These are phyloP conservation scores for Hyperoplus lanceolatus DNA, from an alignment of 2,797 vertebrate genomes.

Conservation along the genomic window DNA sequence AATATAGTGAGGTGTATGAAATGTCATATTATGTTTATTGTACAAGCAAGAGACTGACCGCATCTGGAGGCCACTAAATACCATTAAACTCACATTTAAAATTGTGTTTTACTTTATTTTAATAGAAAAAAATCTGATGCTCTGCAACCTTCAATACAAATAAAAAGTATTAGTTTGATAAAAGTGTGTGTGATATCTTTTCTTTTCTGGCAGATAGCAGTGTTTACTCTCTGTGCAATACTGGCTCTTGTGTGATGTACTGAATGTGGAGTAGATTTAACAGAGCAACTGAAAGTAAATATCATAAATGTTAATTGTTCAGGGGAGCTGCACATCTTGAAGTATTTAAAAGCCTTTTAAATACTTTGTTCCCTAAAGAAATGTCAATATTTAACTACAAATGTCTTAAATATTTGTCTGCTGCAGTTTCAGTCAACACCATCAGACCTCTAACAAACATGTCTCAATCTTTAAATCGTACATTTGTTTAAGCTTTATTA, in stretches of 20 bases:
- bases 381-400: no score
- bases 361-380: not conserved
- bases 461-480: no score
- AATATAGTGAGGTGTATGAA: slow-evolving; percentile 11
- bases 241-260: not conserved
- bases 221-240: slow-evolving; percentile 32
- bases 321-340: not conserved
- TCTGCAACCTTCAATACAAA: slow-evolving; percentile 75
- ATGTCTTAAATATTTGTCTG: not conserved
- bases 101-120: slow-evolving; percentile 57
- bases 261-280: not conserved
- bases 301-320: not conserved
- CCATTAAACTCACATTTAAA: slow-evolving; percentile 51
- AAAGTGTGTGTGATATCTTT: slow-evolving; percentile 31
- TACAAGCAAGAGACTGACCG: slow-evolving; percentile 22
- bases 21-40: slow-evolving; percentile 34
- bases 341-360: not conserved
- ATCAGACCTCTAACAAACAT: not conserved
- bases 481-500: no score
- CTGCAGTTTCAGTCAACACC: not conserved
- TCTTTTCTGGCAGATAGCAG: slow-evolving; percentile 61
- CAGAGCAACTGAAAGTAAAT: not conserved
- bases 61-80: slow-evolving; percentile 24
- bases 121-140: slow-evolving; percentile 58
- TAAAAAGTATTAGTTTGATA: slow-evolving; percentile 68